phyloP scores from a whole-genome alignment of 2,797 vertebrate species.

The Chelonia mydas region DNA sequence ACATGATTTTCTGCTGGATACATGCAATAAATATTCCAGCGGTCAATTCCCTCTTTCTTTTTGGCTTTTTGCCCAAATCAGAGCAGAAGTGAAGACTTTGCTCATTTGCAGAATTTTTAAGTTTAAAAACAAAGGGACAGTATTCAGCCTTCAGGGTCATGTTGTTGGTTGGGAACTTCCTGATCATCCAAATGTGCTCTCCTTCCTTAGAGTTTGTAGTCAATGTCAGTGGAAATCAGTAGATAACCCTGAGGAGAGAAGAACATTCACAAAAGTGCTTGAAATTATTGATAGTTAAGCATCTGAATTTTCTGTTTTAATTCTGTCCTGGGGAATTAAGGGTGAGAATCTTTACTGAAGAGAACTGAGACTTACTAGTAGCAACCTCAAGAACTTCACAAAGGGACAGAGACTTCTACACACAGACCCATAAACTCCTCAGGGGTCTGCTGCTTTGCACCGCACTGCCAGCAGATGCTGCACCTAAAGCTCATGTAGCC shows the following conservation, averaged over 20 bases:
- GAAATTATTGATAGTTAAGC: not conserved
- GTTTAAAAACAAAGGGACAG: not conserved
- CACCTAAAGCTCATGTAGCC: not conserved
- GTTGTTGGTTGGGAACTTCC: slow-evolving; percentile 8
- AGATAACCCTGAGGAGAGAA: slow-evolving; percentile 71
- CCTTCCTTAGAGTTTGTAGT: slow-evolving; percentile 61
- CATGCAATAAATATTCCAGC: not conserved
- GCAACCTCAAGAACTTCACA: not conserved
- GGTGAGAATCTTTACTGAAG: not conserved
- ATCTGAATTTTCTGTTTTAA: not conserved
- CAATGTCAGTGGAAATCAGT: slow-evolving; percentile 76
- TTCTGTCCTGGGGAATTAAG: not conserved
- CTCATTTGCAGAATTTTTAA: not conserved
- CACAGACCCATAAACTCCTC: not conserved
- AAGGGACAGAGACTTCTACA: not conserved
- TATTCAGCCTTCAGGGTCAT: not conserved
- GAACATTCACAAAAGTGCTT: not conserved
- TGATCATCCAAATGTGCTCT: not conserved
- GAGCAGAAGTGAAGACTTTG: fast-evolving
- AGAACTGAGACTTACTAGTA: not conserved
- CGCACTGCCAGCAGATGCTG: not conserved
- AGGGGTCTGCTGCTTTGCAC: not conserved
- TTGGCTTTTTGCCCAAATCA: fast-evolving
- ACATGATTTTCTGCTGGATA: not conserved
- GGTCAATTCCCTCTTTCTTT: not conserved